phyloP scores from a whole-genome alignment of 2,888 invertebrate species.

The Agrotis segetum region DNA sequence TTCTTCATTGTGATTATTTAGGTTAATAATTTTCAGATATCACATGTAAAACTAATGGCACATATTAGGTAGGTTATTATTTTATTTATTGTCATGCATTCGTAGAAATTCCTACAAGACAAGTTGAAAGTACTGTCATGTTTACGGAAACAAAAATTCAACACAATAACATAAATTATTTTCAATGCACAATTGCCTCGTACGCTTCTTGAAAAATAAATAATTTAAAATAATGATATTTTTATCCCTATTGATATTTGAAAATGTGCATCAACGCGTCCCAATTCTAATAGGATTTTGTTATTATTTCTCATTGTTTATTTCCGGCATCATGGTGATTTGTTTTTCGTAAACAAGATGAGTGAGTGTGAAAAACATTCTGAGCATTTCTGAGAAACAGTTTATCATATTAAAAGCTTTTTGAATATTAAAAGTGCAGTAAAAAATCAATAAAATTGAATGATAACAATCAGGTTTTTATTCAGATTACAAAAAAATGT shows the following conservation, averaged over 20 bases:
- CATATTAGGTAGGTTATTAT: constrained; percentile 20
- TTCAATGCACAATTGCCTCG: not conserved
- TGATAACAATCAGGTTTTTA: not conserved
- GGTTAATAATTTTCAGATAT: constrained; percentile 13
- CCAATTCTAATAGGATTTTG: not conserved
- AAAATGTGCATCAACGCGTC: not conserved
- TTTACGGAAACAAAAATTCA: constrained; percentile 49
- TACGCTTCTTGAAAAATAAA: not conserved
- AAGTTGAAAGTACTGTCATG: constrained; percentile 46
- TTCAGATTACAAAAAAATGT: not conserved
- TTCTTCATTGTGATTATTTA: constrained; percentile 78
- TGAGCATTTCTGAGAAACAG: not conserved
- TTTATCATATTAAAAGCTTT: not conserved
- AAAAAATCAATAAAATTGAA: too few species aligned
- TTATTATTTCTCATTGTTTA: not conserved
- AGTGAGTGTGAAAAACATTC: not conserved
- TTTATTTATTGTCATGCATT: constrained; percentile 6
- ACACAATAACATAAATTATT: not conserved
- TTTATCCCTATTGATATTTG: not conserved
- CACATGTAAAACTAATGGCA: constrained; percentile 15
- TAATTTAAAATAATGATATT: accelerated
- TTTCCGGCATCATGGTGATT: constrained; percentile 24
- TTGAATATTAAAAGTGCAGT: not conserved
- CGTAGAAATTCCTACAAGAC: constrained; percentile 9
- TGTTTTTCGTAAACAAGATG: constrained; percentile 6